Evolutionary conservation across 2,113 vertebrate species (phyloP), one percentile per base, ranked within the genome.

Genomic region (Myotis yumanensis): DNA sequence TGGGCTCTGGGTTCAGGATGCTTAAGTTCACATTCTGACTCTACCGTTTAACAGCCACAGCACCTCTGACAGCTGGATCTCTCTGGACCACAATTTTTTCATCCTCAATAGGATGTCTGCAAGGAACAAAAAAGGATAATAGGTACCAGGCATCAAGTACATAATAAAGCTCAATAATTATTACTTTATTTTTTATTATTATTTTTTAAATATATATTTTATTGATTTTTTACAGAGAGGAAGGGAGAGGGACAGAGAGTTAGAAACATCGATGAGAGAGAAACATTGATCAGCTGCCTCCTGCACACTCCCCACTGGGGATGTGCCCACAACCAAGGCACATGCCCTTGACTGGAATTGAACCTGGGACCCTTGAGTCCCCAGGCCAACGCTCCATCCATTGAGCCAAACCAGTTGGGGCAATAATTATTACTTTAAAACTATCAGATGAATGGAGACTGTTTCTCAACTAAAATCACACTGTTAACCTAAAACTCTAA

Each of bases 401-500:
- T 37, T 37, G 37, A 37, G 37, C 37, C 37, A 37, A 37, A 37
- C 37, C 37, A 37, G 37, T 37, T 37, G 3, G 37, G 37, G 37
- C 46, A 82, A 14, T 86, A 77, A 81, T 66, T 48, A 86, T 71
- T 91, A 81, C 22, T 76, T 92, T 72, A 82, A 89, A 93, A 86
- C 32, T 43, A 25, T 86, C 32, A 77, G 23, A 68, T 46, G 23
- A 88, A 91, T n/a, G 66, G 76, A 90, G 86, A 54, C 57, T 84
- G 11, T 73, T 88, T 94, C 64, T 96, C 77, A 72, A 68, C 30
- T 85, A 85, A 92, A 90, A 77, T 71, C 57, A 86, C 7, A 68
- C n/a, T 20, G 1, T 20, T 30, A 59, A 93, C 12, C 52, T 2
- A 28, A 91, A 93, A n/a, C 40, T 77, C 73, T 20, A 69, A 86